Evolutionary conservation across 2,888 invertebrate species (phyloP).

Genomic region (Macrophya alboannulata): DNA sequence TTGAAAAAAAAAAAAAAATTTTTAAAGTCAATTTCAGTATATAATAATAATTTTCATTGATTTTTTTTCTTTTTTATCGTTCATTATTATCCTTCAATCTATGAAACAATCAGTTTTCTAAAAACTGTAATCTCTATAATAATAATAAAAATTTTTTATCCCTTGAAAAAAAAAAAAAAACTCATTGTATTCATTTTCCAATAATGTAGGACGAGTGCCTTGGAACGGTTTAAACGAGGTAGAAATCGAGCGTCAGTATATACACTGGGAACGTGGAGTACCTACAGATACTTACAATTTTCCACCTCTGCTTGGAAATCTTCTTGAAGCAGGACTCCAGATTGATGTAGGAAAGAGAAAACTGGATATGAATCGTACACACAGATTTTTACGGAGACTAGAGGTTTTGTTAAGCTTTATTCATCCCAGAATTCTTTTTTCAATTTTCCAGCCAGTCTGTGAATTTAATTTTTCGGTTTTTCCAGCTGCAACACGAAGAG

Average conservation of each 20-base stretch:
- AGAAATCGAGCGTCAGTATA: slow-evolving; percentile 70
- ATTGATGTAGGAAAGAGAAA: slow-evolving; percentile 70
- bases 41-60: background rate
- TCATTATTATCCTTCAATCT: background rate
- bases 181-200: slow-evolving; percentile 15
- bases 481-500: slow-evolving; percentile 66
- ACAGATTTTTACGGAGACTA: slow-evolving; percentile 70
- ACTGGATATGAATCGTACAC: slow-evolving; percentile 71
- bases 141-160: background rate
- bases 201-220: slow-evolving; percentile 68
- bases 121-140: background rate
- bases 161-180: background rate
- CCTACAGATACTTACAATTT: slow-evolving; percentile 68
- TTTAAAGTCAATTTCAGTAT: background rate
- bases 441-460: background rate
- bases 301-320: slow-evolving; percentile 69
- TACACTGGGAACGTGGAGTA: slow-evolving; percentile 67
- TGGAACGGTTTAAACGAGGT: slow-evolving; percentile 68
- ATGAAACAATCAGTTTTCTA: background rate
- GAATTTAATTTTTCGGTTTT: slow-evolving; percentile 45
- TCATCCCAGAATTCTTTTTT: too few species aligned
- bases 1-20: background rate
- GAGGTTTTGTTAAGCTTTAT: slow-evolving; percentile 66
- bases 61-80: background rate
- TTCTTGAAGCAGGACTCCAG: slow-evolving; percentile 72